Conservation (phyloP, 2,113 vertebrate species). For the Eudyptes chrysolophus region DNA sequence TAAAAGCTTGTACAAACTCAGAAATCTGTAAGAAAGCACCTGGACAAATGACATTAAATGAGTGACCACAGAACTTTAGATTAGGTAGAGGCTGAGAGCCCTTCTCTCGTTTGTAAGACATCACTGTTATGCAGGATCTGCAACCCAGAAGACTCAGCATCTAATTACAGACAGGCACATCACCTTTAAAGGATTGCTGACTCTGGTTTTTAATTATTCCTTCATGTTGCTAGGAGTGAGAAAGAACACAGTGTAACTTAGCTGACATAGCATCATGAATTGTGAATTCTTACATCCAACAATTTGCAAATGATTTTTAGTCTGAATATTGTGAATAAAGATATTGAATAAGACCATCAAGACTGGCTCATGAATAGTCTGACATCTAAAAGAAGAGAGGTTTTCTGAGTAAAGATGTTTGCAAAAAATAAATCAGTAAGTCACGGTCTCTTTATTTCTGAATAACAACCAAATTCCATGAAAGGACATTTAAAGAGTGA, state of each 20-base stretch:
- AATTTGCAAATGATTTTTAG: background rate
- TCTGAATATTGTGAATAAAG: background rate
- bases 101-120: background rate
- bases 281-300: background rate
- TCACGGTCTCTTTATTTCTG: background rate
- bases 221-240: background rate
- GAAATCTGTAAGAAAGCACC: background rate
- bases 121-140: background rate
- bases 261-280: too few relatives aligned
- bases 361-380: background rate
- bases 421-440: background rate
- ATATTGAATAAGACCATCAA: background rate
- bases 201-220: background rate
- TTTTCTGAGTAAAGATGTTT: background rate
- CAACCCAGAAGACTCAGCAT: background rate
- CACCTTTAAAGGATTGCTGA: background rate
- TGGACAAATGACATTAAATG: background rate
- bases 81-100: background rate
- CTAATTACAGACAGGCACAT: background rate
- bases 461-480: background rate
- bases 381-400: background rate
- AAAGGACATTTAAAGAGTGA: background rate
- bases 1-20: background rate
- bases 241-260: background rate
- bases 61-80: background rate